These are phyloP conservation scores for Pipistrellus pipistrellus DNA, from an alignment of 2,797 vertebrate species.

Conservation along the genomic window DNA sequence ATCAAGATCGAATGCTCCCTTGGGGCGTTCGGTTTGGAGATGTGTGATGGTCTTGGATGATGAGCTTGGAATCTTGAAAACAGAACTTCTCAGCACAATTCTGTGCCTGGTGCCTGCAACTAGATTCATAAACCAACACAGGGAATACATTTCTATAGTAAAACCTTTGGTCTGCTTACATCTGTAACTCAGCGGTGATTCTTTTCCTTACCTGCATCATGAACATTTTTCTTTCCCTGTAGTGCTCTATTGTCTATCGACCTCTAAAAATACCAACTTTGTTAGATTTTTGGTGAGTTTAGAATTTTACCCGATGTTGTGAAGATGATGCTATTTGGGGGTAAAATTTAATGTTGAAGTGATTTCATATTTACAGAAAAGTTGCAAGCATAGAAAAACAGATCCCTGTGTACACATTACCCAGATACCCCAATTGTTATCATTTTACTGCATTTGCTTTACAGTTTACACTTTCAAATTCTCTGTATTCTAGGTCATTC, in stretches of 20 bases:
- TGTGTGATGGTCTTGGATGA: neutral
- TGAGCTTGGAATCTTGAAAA: neutral
- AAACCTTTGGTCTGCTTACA: constrained; percentile 30
- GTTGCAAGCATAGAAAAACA: neutral
- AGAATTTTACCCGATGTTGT: neutral
- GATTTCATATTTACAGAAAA: neutral
- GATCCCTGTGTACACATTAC: neutral
- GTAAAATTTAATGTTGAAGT: constrained; percentile 21
- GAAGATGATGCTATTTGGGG: neutral
- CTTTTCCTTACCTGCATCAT: neutral
- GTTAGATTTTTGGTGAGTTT: constrained; percentile 1
- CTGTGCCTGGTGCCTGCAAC: neutral
- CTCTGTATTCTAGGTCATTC: neutral
- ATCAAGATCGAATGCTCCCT: constrained; percentile 57
- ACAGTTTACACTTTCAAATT: too few relatives aligned
- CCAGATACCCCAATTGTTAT: neutral
- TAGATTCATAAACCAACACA: constrained; percentile 50
- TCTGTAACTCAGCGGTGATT: neutral
- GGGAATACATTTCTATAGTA: neutral
- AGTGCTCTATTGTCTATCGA: neutral
- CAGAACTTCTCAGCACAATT: constrained; percentile 3
- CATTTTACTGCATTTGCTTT: neutral
- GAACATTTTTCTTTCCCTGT: constrained; percentile 25
- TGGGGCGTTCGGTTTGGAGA: neutral
- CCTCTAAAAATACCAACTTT: neutral